A percentile compares a stretch with the other conserved stretches of the same genome.
phyloP scores from a whole-genome alignment of 1,140 invertebrate species.

The Harpegnathos saltator region DNA sequence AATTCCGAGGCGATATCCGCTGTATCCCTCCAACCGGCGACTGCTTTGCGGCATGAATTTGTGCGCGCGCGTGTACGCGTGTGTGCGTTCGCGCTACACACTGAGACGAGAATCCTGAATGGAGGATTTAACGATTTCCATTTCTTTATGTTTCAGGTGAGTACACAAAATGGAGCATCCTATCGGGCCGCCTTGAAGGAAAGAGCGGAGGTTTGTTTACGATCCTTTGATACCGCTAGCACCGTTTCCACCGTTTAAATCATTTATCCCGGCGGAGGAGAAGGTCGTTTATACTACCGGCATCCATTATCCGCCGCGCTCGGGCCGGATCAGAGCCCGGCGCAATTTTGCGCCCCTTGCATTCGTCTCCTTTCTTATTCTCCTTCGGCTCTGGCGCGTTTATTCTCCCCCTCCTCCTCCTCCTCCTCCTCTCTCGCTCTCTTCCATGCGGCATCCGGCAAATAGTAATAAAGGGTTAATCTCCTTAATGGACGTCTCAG shows the following conservation, averaged over 20 bases:
- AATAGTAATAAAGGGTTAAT: conserved; percentile 68
- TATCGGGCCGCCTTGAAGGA: conserved; percentile 36
- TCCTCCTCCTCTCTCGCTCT: neutral
- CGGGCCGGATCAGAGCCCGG: conserved; percentile 25
- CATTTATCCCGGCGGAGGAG: conserved; percentile 24
- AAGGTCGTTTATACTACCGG: conserved; percentile 13
- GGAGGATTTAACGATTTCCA: conserved; percentile 2
- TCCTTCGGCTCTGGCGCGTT: neutral
- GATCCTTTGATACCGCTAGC: conserved; percentile 46
- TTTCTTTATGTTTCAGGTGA: conserved; percentile 70
- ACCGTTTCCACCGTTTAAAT: conserved; percentile 44
- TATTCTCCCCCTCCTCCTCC: neutral
- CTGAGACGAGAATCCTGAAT: neutral
- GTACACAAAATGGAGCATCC: conserved; percentile 35
- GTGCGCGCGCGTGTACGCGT: too few relatives aligned
- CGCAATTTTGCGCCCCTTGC: conserved; percentile 30
- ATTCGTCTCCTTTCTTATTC: conserved; percentile 21
- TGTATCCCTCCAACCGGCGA: too few relatives aligned
- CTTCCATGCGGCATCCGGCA: conserved; percentile 21
- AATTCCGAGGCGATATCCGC: neutral
- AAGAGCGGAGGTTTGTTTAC: conserved; percentile 54
- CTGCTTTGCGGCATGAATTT: too few relatives aligned
- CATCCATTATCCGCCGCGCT: conserved; percentile 49
- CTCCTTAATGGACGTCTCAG: conserved; percentile 65
- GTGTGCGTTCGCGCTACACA: too few relatives aligned